Percentiles rank a stretch among this genome's conserved stretches.
phyloP scores from a whole-genome alignment of 2,113 vertebrate species.

The Todiramphus saurophagus region DNA sequence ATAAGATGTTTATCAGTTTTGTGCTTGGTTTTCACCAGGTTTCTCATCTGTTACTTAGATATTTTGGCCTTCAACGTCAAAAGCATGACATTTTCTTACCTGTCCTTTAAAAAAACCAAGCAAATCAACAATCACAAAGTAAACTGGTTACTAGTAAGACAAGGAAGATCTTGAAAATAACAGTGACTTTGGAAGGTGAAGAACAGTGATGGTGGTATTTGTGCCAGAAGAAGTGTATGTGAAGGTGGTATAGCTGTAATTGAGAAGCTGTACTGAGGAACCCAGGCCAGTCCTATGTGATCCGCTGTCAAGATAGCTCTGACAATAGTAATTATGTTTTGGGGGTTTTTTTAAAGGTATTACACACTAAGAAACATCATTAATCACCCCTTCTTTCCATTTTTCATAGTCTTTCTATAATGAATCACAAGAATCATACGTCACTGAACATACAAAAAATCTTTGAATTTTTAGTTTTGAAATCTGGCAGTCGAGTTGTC shows the following conservation, averaged over 20 bases:
- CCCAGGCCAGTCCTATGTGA: background rate
- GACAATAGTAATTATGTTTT: background rate
- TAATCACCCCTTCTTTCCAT: background rate
- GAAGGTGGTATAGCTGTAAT: background rate
- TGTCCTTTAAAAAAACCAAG: background rate
- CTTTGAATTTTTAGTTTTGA: background rate
- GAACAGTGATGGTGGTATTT: background rate
- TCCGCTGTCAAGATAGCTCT: background rate
- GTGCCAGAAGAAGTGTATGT: rapidly evolving
- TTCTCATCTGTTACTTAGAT: background rate
- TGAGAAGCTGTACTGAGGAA: background rate
- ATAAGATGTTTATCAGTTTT: background rate
- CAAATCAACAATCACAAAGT: background rate
- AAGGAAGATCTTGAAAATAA: background rate
- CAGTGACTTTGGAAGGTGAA: background rate
- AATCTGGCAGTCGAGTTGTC: background rate
- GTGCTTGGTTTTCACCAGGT: constrained; percentile 1
- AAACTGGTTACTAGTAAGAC: background rate
- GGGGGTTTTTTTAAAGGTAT: rapidly evolving
- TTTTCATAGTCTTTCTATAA: background rate
- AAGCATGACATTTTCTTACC: background rate
- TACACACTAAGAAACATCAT: background rate
- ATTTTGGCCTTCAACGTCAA: background rate
- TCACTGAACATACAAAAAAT: background rate
- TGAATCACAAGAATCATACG: rapidly evolving